A percentile compares a stretch with the other conserved stretches of the same genome.
phyloP scores from a whole-genome alignment of 1,140 invertebrate genomes.

The Atta colombica region DNA sequence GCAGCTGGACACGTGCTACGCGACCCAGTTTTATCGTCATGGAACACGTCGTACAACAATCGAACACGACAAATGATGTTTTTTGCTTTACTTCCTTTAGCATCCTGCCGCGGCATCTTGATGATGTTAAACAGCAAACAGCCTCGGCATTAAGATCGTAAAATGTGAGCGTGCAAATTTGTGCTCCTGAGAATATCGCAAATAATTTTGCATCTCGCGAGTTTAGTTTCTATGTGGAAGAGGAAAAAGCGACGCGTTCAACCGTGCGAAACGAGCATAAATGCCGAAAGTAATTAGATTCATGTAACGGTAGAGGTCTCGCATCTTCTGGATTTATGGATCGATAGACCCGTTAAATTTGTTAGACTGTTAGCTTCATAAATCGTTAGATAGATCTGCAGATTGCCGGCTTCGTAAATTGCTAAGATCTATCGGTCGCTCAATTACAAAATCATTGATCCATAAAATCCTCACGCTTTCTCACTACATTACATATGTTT shows the following conservation, averaged over 20 bases:
- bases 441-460: constrained; percentile 50
- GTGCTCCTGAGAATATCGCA: background rate
- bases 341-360: constrained; percentile 60
- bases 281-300: constrained; percentile 53
- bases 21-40: constrained; percentile 28
- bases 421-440: constrained; percentile 43
- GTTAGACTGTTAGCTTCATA: constrained; percentile 59
- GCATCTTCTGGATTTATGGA: constrained; percentile 57
- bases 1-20: constrained; percentile 26
- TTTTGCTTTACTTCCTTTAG: background rate
- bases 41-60: constrained; percentile 7
- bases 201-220: constrained; percentile 1
- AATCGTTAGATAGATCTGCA: constrained; percentile 41
- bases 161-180: constrained; percentile 15
- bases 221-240: background rate
- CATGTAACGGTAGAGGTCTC: constrained; percentile 40
- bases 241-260: constrained; percentile 33
- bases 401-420: constrained; percentile 54
- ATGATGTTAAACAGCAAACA: constrained; percentile 9
- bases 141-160: background rate
- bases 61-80: background rate
- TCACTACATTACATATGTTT: constrained; percentile 45
- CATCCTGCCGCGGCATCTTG: background rate
- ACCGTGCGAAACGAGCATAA: constrained; percentile 41
- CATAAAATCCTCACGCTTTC: constrained; percentile 36